Base-by-base conservation (phyloP, 2,888 invertebrate species). In the Erebia palarica region DNA sequence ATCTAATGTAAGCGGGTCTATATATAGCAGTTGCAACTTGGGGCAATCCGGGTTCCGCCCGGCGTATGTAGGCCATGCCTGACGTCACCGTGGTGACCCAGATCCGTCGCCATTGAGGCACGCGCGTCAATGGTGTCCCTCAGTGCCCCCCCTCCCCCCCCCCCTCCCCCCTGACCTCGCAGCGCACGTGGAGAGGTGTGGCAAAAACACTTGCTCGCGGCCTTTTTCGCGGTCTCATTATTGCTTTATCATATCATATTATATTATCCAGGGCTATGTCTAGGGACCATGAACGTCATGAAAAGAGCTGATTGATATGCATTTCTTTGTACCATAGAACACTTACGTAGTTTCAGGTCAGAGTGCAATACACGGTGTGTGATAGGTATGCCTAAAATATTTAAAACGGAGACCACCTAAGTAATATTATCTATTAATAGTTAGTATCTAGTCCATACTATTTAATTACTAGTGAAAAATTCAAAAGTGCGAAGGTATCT, bases 1-100 rank as follows among this genome's bases (percentile, higher is more conserved):
- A 36, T 36, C 36, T n/a, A 59, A 36, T 36, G 16, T 16, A 51
- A 49, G n/a, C 18, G 18, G 16, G 18, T 16, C 88, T 88, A 90
- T 85, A 84, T 84, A 84, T 90, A 89, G 86, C 85, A 80, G 85
- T 79, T 82, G 86, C 86, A 88, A 85, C 82, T 78, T 75, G 81
- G 80, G 80, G 80, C 81, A 82, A 82, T 78, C 75, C 84, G 88
- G 88, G 87, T 84, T 85, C 85, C 88, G 88, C 86, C 88, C 87
- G 87, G 80, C 80, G 88, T 86, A 93, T 91, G 91, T 92, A 92
- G 92, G 92, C 82, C 91, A 90, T 64, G 79, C 58, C 84, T 92
- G 92, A 92, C 92, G 92, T 92, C 92, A 92, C 84, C 74, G 81
- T 84, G 87, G 81, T 90, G 92, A 92, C 92, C 92, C 82, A 92